Base-by-base conservation (phyloP, 2,797 vertebrate species). In the Eutrigla gurnardus region DNA sequence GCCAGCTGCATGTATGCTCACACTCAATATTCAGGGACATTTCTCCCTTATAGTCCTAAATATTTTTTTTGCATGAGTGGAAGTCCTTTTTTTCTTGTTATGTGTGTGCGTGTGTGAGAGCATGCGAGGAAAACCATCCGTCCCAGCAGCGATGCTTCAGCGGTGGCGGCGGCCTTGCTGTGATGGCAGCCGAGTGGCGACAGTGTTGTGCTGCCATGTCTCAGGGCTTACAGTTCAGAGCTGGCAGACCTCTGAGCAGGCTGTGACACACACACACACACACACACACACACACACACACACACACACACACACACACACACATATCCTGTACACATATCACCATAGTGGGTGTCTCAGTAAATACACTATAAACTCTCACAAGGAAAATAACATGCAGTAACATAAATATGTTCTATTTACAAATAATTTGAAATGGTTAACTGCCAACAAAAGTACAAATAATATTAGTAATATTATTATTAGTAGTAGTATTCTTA, bases 1-100 rank as follows among this genome's bases (percentile, higher is more conserved):
- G 50, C 65, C 90, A 91, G 89, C 88, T 91, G 85, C 85, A 77
- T 74, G 64, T 72, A 70, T 32, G 63, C 75, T 60, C 77, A 50
- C 57, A 13, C 62, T 79, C 60, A 70, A 42, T 47, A 69, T 76
- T 77, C 75, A 77, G 10, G 33, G 45, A 75, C 45, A 9, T 52
- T 45, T 32, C 68, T 63, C 5, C 25, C 62, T 65, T 45, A 46
- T 33, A 70, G 60, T 64, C 55, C 53, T 63, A 70, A 70, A 72
- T 65, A 73, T 77, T 83, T 61, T 70, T 57, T 55, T 6, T 40
- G 33, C 63, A 55, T n/a, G 37, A 25, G 65, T 3, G 17, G 5
- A 45, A 45, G 3, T 25, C 37, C 0, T 40, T 45, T 53, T 52
- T 6, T 36, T 42, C 63, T 15, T 37, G 35, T 5, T 36, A 5